Evolutionary conservation across 2,888 invertebrate genomes (phyloP), one percentile per base, ranked within the genome.

Genomic region (Acanthoscelides obtectus): DNA sequence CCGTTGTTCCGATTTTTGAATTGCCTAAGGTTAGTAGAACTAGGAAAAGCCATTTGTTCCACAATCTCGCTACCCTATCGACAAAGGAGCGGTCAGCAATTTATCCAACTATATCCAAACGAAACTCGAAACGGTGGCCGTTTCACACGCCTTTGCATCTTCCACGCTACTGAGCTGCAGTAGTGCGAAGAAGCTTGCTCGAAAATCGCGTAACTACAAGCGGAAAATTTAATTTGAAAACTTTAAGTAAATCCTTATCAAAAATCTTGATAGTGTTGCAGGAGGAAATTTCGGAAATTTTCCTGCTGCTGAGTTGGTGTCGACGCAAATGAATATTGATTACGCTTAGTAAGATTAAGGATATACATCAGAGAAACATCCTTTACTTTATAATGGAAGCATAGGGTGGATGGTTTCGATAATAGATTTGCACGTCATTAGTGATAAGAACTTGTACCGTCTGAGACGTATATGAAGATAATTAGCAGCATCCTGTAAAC

Each of bases 211-310:
- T 71, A 20, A 73, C 66, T 72, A 74, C 71, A 71, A 76, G 74
- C 79, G 82, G 82, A 81, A 81, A 77, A 77, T 77, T 81, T 81
- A 81, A 83, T 81, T 81, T 78, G 79, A 76, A 80, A 82, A 83
- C 79, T 82, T 82, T 79, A 80, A 81, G 80, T 79, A 80, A 81
- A 80, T 81, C 76, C 81, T 81, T 82, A 83, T 82, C 81, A 79
- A 80, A 79, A 77, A 76, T 76, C 76, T 76, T 69, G 75, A 75
- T 79, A 78, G 79, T 79, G 78, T 45, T 45, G 45, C 45, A 45
- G 17, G 74, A 77, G 76, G 73, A 77, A 78, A 78, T 77, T 77
- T 77, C 74, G 75, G 77, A 75, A 72, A 77, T 77, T 75, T 75
- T 75, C 76, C 72, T 75, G 12, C 45, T 45, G 17, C 45, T 45